These are phyloP conservation scores for Cydia amplana DNA, from an alignment of 1,140 invertebrate species.

Conservation along the genomic window DNA sequence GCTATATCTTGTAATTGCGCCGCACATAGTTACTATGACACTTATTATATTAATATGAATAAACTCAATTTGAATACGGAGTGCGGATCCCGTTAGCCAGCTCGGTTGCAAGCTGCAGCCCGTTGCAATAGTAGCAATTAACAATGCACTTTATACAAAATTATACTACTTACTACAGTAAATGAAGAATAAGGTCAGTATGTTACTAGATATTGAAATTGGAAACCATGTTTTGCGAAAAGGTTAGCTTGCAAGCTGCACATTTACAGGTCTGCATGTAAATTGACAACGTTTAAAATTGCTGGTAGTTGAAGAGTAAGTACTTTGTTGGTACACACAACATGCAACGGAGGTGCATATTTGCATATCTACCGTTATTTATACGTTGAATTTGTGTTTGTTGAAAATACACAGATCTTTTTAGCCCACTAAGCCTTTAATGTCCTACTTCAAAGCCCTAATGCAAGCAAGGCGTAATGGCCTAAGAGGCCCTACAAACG, in stretches of 20 bases:
- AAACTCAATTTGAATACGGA: slow-evolving; percentile 29
- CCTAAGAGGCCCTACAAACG: no score
- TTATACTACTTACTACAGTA: neutral
- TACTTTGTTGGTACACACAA: no score
- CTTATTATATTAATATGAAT: slow-evolving; percentile 29
- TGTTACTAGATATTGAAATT: neutral
- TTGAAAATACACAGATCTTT: no score
- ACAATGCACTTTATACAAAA: neutral
- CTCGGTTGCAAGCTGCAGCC: neutral
- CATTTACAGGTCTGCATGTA: neutral
- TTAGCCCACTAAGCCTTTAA: no score
- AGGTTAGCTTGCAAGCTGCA: neutral
- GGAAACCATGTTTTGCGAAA: neutral
- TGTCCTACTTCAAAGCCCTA: no score
- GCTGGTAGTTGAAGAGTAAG: no score
- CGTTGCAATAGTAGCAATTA: neutral
- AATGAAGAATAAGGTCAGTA: neutral
- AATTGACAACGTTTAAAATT: no score
- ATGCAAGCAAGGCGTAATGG: no score
- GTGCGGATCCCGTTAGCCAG: slow-evolving; percentile 9
- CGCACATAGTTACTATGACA: neutral
- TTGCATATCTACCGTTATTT: no score
- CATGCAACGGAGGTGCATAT: no score
- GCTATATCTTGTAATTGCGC: neutral
- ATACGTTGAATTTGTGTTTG: no score